A percentile compares a stretch with the other conserved stretches of the same genome.
Conservation (phyloP, 2,797 vertebrate species). For the Urophycis tenuis region DNA sequence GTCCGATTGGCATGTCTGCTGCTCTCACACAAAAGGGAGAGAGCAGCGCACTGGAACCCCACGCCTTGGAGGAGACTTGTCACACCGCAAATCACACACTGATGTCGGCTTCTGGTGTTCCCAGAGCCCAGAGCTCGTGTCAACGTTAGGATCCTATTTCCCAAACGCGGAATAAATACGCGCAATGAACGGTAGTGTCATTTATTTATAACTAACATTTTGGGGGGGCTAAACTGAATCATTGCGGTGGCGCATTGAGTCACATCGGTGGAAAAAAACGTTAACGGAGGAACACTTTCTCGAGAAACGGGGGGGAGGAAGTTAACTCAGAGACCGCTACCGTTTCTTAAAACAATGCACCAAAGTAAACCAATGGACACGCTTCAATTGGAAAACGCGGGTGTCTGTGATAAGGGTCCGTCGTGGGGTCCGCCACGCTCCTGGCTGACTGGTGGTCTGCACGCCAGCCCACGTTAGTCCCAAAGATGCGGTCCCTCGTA, state of each 20-base stretch:
- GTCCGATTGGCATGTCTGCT: slow-evolving; percentile 45
- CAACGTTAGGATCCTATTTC: background rate
- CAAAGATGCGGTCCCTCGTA: no score
- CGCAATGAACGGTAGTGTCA: background rate
- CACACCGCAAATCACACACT: background rate
- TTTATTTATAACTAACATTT: background rate
- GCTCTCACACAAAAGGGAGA: slow-evolving; percentile 63
- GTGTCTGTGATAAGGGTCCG: background rate
- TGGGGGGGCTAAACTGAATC: background rate
- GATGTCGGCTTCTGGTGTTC: no score
- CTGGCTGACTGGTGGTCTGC: background rate
- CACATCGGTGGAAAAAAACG: no score
- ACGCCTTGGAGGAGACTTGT: slow-evolving; percentile 29
- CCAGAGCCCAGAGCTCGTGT: background rate
- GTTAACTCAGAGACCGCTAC: background rate
- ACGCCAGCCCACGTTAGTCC: background rate
- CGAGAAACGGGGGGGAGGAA: background rate
- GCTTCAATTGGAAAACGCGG: background rate
- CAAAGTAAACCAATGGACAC: background rate
- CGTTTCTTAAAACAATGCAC: background rate
- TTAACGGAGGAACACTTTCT: background rate
- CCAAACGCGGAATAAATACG: background rate
- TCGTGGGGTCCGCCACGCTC: background rate
- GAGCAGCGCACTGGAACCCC: slow-evolving; percentile 15
- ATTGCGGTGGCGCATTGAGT: background rate